Evolutionary conservation across 1,140 invertebrate genomes (phyloP), one percentile per base, ranked within the genome.

Genomic region (Schmidtea mediterranea): DNA sequence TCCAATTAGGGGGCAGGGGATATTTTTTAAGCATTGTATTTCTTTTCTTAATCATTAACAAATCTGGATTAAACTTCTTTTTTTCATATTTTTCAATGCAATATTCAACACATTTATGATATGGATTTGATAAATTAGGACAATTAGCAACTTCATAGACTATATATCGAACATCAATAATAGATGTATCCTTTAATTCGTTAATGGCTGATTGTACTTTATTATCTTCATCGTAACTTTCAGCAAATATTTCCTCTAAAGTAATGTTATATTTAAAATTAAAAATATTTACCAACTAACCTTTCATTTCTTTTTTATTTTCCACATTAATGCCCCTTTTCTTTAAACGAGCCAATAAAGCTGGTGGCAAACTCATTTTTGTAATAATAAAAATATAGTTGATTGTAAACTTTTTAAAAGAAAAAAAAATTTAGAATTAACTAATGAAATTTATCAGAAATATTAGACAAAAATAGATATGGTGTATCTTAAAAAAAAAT

Each of bases 81-180:
- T 55, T 72, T 53, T 78, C 79, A 80, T 82, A 97, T 43, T 75
- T 72, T 58, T 81, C 78, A 49, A 78, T 75, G 67, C 90, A 97
- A 66, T 74, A 89, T 21, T 74, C 72, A 1, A 73, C 74, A 65
- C 90, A 97, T 52, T 82, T 76, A 61, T 98, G 90, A 63, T 79
- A 86, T 50, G 83, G 78, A 61, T 95, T 97, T 55, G 74, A 79
- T 65, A 87, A 92, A 60, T 95, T 95, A 1, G 90, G 90, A 64
- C 90, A 97, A 2, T 79, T 77, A 55, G 72, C 73, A 2, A 55
- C 56, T 41, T 59, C 48, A 37, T 55, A 38, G 15, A 56, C 32
- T 10, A 55, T n/a, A 22, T 40, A 48, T 26, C 47, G 22, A 1
- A 13, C 13, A 19, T 49, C 22, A 3, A 21, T 22, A 22, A 52